A percentile compares a stretch with the other conserved stretches of the same genome.
Evolutionary conservation across 2,888 invertebrate genomes (phyloP).

Genomic region (Phoenoteleia sp.): DNA sequence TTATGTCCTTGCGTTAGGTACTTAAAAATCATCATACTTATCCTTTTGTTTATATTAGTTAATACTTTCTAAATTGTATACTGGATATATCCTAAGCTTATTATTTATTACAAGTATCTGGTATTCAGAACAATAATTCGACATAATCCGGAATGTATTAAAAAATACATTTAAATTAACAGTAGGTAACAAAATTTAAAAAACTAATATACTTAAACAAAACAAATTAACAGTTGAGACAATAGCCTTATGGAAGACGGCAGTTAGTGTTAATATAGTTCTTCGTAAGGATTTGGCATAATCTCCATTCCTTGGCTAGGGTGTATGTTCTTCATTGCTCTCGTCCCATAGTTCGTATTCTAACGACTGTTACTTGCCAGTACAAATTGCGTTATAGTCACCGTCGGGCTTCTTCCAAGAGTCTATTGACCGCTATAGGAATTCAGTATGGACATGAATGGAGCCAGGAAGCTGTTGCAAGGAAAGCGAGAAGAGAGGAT

Average conservation of each 20-base stretch:
- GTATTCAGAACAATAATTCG: too few relatives aligned
- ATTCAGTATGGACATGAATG: conserved; percentile 47
- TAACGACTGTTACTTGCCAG: conserved; percentile 59
- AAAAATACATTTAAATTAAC: too few relatives aligned
- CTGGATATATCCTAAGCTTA: conserved; percentile 42
- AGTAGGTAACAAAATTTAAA: not conserved
- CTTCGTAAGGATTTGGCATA: conserved; percentile 57
- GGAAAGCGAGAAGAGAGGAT: conserved; percentile 45
- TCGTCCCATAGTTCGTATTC: conserved; percentile 57
- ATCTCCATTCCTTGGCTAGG: conserved; percentile 58
- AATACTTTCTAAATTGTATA: not conserved
- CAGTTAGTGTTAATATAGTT: conserved; percentile 47
- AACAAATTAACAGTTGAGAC: conserved; percentile 25
- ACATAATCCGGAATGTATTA: too few relatives aligned
- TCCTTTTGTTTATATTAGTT: conserved; percentile 41
- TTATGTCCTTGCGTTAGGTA: conserved; percentile 24
- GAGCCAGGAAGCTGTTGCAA: conserved; percentile 44
- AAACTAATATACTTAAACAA: conserved; percentile 11
- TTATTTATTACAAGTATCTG: too few relatives aligned
- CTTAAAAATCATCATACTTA: conserved; percentile 54
- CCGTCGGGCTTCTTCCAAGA: conserved; percentile 64
- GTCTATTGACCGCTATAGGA: conserved; percentile 62
- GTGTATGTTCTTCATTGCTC: conserved; percentile 59
- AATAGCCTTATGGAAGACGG: conserved; percentile 63
- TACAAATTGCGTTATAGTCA: conserved; percentile 57